Evolutionary conservation across 2,888 invertebrate species (phyloP).

Genomic region (Dromius quadrimaculatus): DNA sequence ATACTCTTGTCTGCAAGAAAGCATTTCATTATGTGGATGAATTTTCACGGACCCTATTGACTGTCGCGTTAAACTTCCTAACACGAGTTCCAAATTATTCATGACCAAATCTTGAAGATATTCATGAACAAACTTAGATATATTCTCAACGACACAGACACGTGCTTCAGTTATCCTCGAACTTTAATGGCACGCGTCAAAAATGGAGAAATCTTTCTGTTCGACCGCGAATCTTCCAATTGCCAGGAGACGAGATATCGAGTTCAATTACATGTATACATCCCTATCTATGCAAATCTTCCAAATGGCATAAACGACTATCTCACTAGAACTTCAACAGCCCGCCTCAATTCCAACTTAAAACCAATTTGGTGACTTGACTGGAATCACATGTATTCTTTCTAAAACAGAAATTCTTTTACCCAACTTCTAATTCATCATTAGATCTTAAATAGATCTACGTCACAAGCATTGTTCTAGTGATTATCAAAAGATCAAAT

Average conservation of each 20-base stretch:
- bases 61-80: conserved; percentile 36
- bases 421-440: conserved; percentile 1
- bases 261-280: conserved; percentile 19
- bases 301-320: not conserved
- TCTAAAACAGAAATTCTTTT: conserved; percentile 2
- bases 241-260: conserved; percentile 37
- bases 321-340: too few relatives aligned
- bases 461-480: too few relatives aligned
- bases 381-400: not conserved
- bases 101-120: conserved; percentile 50
- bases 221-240: conserved; percentile 26
- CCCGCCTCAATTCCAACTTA: conserved; percentile 7
- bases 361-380: not conserved
- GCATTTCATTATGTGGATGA: conserved; percentile 38
- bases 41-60: conserved; percentile 40
- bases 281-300: not conserved
- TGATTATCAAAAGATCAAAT: conserved; percentile 19
- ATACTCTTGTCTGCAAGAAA: not conserved
- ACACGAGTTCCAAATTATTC: conserved; percentile 47
- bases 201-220: conserved; percentile 34
- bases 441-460: too few relatives aligned
- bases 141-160: conserved; percentile 36
- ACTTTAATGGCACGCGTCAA: conserved; percentile 37
- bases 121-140: conserved; percentile 49
- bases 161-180: conserved; percentile 44